These are phyloP conservation scores for Synanthedon andrenaeformis DNA, from an alignment of 2,888 invertebrate genomes.

Conservation along the genomic window DNA sequence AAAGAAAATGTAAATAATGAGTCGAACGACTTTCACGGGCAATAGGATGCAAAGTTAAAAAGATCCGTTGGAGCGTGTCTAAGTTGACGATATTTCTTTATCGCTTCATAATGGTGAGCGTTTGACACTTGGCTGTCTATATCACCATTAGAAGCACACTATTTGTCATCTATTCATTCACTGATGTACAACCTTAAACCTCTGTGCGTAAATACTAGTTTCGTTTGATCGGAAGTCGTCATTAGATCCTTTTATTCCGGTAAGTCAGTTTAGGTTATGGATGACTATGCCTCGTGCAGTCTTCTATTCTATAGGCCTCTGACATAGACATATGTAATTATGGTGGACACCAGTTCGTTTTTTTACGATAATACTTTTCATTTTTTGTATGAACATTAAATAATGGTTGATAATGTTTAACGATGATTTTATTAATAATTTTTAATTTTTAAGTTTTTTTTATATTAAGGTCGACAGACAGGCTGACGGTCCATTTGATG, in stretches of 20 bases:
- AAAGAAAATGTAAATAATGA: slow-evolving; percentile 30
- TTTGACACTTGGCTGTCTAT: slow-evolving; percentile 17
- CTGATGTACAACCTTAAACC: slow-evolving; percentile 5
- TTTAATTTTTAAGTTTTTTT: too few relatives aligned
- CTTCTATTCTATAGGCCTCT: slow-evolving; percentile 25
- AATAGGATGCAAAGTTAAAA: slow-evolving; percentile 16
- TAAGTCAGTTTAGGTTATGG: slow-evolving; percentile 21
- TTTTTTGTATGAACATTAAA: too few relatives aligned
- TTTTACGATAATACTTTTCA: too few relatives aligned
- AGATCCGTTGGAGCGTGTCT: slow-evolving; percentile 37
- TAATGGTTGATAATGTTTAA: too few relatives aligned
- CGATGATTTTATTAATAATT: too few relatives aligned
- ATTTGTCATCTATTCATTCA: slow-evolving; percentile 8
- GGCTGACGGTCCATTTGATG: too few relatives aligned
- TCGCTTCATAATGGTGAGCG: slow-evolving; percentile 41
- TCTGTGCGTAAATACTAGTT: background rate
- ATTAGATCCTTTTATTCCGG: background rate
- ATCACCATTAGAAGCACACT: slow-evolving; percentile 8
- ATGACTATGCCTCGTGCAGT: slow-evolving; percentile 30
- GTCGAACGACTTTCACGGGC: slow-evolving; percentile 23
- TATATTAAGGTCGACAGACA: too few relatives aligned
- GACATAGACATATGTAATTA: slow-evolving; percentile 26
- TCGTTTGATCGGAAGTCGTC: background rate
- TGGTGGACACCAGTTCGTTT: slow-evolving; percentile 4
- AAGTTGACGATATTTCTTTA: slow-evolving; percentile 45